Conservation (phyloP, 1,140 invertebrate species). For the Drosophila sechellia region DNA sequence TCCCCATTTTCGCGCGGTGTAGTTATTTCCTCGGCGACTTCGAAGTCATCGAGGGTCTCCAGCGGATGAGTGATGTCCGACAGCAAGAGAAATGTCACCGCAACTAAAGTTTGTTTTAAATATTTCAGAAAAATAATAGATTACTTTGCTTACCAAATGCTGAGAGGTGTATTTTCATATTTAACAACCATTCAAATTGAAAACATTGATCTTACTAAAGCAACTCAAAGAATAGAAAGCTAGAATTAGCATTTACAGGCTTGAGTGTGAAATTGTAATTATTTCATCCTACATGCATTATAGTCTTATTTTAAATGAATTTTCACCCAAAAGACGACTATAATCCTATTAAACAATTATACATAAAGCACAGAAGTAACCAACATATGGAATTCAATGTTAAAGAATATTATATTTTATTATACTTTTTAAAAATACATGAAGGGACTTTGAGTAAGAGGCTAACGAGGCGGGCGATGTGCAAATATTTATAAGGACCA, state of each 20-base stretch:
- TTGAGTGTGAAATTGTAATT: constrained; percentile 4
- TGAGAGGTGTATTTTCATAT: neutral
- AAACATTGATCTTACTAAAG: neutral
- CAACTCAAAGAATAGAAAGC: neutral
- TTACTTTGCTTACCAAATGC: neutral
- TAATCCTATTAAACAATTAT: no score
- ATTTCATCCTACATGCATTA: neutral
- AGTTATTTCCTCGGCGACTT: constrained; percentile 33
- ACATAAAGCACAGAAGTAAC: no score
- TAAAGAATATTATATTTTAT: neutral
- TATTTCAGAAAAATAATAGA: neutral
- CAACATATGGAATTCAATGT: no score
- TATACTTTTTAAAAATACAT: neutral
- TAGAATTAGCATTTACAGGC: neutral
- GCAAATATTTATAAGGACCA: neutral
- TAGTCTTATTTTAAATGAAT: neutral
- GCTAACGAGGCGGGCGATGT: neutral
- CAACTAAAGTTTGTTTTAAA: neutral
- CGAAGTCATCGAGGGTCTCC: constrained; percentile 23
- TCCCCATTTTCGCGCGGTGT: neutral
- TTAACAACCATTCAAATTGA: neutral
- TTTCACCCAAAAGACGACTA: no score
- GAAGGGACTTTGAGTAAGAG: neutral
- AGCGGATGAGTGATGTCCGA: no score
- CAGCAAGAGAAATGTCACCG: neutral